phyloP scores from a whole-genome alignment of 2,888 invertebrate genomes.

The Marronus borbonicus region DNA sequence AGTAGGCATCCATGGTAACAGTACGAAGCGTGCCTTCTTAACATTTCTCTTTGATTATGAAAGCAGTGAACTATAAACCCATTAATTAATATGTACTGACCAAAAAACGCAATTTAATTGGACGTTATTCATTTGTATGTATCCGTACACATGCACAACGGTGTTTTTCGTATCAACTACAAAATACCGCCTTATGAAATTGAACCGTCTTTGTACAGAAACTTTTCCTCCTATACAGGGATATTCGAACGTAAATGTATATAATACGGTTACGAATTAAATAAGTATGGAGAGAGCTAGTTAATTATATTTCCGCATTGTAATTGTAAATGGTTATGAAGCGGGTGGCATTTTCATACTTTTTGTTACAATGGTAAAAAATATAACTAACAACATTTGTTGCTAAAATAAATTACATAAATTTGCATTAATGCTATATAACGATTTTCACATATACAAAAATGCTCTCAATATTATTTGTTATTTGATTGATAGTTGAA shows the following conservation, averaged over 20 bases:
- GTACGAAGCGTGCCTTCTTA: not conserved
- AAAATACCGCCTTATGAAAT: constrained; percentile 32
- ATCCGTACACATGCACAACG: not conserved
- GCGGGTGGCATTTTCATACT: not conserved
- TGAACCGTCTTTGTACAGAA: constrained; percentile 23
- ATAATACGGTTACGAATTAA: constrained; percentile 42
- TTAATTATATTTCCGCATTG: constrained; percentile 15
- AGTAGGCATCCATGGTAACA: not conserved
- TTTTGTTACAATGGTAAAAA: too few species aligned
- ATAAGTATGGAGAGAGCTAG: not conserved
- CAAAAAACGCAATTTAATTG: constrained; percentile 38
- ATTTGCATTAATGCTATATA: too few species aligned
- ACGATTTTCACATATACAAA: too few species aligned
- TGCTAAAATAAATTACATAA: too few species aligned
- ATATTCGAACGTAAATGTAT: not conserved
- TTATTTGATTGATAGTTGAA: too few species aligned
- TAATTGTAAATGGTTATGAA: not conserved
- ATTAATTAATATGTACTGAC: constrained; percentile 21
- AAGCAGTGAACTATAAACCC: constrained; percentile 35
- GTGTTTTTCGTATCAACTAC: not conserved
- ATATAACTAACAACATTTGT: too few species aligned
- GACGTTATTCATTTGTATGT: constrained; percentile 28
- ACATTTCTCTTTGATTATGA: constrained; percentile 22
- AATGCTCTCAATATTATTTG: too few species aligned
- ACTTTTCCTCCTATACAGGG: not conserved